Percentiles rank a stretch among this genome's conserved stretches.
phyloP scores from a whole-genome alignment of 2,888 invertebrate species.

The Drosophila nr. fundita region DNA sequence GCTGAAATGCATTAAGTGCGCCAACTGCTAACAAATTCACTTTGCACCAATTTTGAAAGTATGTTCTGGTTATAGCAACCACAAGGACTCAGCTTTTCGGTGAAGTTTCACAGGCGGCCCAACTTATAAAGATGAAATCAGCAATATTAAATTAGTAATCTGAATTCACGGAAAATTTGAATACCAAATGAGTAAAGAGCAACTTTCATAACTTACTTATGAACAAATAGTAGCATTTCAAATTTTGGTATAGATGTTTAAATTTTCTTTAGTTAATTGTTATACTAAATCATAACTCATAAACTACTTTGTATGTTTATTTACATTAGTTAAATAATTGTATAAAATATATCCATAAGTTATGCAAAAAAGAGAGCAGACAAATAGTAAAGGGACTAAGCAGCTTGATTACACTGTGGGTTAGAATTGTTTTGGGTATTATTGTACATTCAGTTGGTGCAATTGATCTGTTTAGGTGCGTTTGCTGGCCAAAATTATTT shows the following conservation, averaged over 20 bases:
- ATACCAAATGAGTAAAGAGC: neutral
- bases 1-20: constrained; percentile 33
- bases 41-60: constrained; percentile 43
- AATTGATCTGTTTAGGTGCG: neutral
- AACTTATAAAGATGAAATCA: neutral
- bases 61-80: constrained; percentile 33
- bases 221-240: neutral
- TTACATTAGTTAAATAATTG: neutral
- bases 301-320: neutral
- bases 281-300: neutral
- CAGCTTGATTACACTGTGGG: neutral
- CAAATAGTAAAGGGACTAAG: fast-evolving
- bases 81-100: constrained; percentile 17
- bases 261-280: neutral
- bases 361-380: neutral
- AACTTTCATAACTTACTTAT: neutral
- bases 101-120: neutral
- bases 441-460: neutral
- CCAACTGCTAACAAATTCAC: constrained; percentile 64
- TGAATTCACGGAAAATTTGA: neutral
- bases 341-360: neutral
- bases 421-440: neutral
- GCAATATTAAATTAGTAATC: neutral
- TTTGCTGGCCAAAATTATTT: constrained; percentile 7
- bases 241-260: neutral